Evolutionary conservation across 2,113 vertebrate genomes (phyloP).

Genomic region (Sapajus apella): DNA sequence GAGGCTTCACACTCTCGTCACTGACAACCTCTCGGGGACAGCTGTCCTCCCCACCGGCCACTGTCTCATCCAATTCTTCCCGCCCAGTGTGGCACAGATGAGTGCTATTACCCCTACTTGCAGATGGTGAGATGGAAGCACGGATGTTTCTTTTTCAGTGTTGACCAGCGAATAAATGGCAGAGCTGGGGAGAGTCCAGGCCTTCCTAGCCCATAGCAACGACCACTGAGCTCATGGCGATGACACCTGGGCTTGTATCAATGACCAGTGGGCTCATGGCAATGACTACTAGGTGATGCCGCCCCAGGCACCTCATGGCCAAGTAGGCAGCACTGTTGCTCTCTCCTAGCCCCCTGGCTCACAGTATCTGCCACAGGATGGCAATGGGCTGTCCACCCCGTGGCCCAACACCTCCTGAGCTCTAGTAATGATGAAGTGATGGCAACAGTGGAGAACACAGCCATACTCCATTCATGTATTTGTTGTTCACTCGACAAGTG

Average conservation of each 20-base stretch:
- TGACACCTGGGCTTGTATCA: background rate
- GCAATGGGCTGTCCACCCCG: background rate
- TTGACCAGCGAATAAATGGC: background rate
- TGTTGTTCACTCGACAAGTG: background rate
- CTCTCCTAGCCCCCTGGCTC: too few species aligned
- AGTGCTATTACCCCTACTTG: too few species aligned
- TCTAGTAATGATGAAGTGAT: fast-evolving
- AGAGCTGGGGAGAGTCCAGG: background rate
- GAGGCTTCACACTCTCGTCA: background rate
- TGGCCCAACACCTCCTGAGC: fast-evolving
- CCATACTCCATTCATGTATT: fast-evolving
- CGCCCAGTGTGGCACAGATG: background rate
- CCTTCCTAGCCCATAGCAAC: background rate
- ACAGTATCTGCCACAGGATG: background rate
- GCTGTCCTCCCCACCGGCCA: background rate
- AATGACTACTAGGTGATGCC: background rate
- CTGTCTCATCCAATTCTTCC: background rate
- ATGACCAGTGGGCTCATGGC: background rate
- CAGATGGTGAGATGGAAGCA: too few species aligned
- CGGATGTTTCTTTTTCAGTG: background rate
- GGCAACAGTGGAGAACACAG: too few species aligned
- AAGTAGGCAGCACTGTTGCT: background rate
- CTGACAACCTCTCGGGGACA: background rate
- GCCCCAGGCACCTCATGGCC: background rate
- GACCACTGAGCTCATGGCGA: background rate